Evolutionary conservation across 2,113 vertebrate species (phyloP), one percentile per base, ranked within the genome.

Genomic region (Psettodes erumei): DNA sequence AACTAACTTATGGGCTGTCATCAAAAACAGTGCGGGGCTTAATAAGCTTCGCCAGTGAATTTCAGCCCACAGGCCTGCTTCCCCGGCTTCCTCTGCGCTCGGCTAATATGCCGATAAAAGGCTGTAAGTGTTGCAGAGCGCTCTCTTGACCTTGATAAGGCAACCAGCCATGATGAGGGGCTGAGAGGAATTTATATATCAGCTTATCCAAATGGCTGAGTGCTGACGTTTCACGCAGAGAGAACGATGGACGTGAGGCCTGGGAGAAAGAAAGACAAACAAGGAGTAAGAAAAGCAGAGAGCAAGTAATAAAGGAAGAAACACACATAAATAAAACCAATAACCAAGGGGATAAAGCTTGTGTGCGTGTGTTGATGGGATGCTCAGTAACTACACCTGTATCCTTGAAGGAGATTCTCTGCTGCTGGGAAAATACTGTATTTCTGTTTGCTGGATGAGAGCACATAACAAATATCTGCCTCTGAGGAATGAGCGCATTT

Each of bases 81-180:
- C 51, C 69, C 54, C 8, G 0, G 58, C 56, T 75, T 76, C 45
- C 25, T 53, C 50, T 60, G 45, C 45, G 30, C 70, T 63, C 19
- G 42, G 75, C 79, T 87, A 87, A 82, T 73, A 67, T 71, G 71
- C 79, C 21, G 85, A 92, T 90, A 88, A 86, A 85, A 85, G 33
- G 43, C 75, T 80, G 60, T 77, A 83, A 88, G 78, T 79, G 67
- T 77, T 85, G 77, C 59, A 68, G 75, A 43, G 67, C 47, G 59
- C 72, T 80, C 76, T 85, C 54, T 81, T 92, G 90, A 89, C 92
- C 91, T 91, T 87, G 89, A 89, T 89, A 87, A 91, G 73, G 77
- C 85, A 85, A 79, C 43, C 68, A 79, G 76, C 83, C 73, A 73
- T 74, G 77, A 79, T 82, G 79, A 85, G 59, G 53, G 53, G 45